These are phyloP conservation scores for Microplitis demolitor DNA, from an alignment of 1,140 invertebrate species.

Conservation along the genomic window DNA sequence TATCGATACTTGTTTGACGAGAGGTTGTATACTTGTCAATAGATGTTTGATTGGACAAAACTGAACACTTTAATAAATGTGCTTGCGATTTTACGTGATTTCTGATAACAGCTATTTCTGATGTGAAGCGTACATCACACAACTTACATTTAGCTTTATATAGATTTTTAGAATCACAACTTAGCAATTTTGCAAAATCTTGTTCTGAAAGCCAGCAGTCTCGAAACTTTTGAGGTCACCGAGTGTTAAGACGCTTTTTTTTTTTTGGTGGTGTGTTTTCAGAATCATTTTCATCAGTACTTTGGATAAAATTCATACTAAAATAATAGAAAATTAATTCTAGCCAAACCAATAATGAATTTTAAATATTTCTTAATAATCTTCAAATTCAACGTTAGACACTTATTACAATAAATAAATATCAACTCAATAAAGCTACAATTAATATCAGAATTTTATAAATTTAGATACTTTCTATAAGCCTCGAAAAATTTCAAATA, in stretches of 20 bases:
- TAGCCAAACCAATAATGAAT: neutral
- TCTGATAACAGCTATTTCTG: neutral
- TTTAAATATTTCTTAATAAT: too few species aligned
- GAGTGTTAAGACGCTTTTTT: neutral
- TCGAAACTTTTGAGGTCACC: neutral
- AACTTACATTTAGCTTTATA: neutral
- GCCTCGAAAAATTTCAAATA: too few species aligned
- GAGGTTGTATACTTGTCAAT: neutral
- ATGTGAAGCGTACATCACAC: neutral
- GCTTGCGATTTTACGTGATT: neutral
- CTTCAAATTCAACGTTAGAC: too few species aligned
- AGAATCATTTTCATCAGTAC: neutral
- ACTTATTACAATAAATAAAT: too few species aligned
- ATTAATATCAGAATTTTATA: too few species aligned
- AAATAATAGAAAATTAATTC: neutral
- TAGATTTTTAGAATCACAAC: neutral
- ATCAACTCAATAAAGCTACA: too few species aligned
- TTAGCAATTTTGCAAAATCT: neutral
- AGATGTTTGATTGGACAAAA: neutral
- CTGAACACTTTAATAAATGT: neutral
- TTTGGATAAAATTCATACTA: neutral
- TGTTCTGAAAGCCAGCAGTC: neutral
- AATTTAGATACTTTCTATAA: too few species aligned
- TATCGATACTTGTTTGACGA: neutral
- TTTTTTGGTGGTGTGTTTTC: neutral